These are phyloP conservation scores for Seriola dumerili DNA, from an alignment of 2,113 vertebrate genomes.

Conservation along the genomic window DNA sequence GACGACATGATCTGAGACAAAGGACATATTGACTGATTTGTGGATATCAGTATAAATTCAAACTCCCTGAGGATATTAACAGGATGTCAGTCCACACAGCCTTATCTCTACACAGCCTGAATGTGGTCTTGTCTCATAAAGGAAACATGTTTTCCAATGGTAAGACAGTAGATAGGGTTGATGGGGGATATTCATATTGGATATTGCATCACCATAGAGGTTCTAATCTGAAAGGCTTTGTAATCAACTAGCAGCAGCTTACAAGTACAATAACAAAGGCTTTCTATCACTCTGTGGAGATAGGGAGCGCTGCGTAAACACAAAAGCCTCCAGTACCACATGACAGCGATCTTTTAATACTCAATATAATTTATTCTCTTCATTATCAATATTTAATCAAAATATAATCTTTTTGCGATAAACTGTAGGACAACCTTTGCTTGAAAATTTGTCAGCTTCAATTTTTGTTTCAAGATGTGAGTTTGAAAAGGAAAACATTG, in stretches of 20 bases:
- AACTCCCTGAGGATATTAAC: conserved; percentile 34
- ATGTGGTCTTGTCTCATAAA: conserved; percentile 14
- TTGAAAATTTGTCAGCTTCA: not conserved
- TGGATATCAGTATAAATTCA: conserved; percentile 12
- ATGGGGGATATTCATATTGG: conserved; percentile 21
- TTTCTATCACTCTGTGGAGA: conserved; percentile 25
- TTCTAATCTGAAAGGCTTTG: conserved; percentile 35
- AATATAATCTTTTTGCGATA: not conserved
- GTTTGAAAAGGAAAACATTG: not conserved
- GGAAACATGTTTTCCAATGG: conserved; percentile 10
- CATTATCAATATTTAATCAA: conserved; percentile 6
- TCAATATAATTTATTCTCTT: not conserved
- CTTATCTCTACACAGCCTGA: conserved; percentile 42
- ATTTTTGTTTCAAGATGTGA: not conserved
- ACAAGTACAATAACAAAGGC: conserved; percentile 27
- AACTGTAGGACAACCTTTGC: not conserved
- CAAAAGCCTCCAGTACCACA: not conserved
- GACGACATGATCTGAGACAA: not conserved
- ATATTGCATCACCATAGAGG: conserved; percentile 10
- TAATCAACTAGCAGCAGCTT: conserved; percentile 30
- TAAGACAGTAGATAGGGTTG: conserved; percentile 13
- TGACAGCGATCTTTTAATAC: not conserved
- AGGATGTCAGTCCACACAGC: conserved; percentile 11
- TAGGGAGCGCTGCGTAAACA: conserved; percentile 24
- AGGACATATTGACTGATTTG: conserved; percentile 18